A percentile compares a stretch with the other conserved stretches of the same genome.
These are phyloP conservation scores for Rhadinocentrus ornatus DNA, from an alignment of 2,797 vertebrate species.

Conservation along the genomic window DNA sequence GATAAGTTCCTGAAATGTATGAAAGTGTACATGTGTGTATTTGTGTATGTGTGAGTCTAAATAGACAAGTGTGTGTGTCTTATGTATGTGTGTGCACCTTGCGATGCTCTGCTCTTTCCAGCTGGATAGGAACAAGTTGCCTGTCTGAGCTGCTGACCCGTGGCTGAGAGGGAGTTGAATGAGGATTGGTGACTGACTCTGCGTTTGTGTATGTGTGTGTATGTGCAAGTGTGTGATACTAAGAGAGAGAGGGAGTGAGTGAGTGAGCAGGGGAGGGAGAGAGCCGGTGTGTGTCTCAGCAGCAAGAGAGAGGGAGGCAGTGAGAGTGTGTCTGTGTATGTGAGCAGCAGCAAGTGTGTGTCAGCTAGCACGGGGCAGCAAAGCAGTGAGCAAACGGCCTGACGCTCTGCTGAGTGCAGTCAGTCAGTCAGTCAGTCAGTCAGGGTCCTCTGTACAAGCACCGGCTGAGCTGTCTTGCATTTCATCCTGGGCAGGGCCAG, in stretches of 20 bases:
- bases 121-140: slow-evolving; percentile 75
- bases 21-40: slow-evolving; percentile 49
- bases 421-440: slow-evolving; percentile 59
- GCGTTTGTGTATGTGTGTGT: slow-evolving; percentile 51
- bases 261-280: slow-evolving; percentile 54
- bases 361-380: slow-evolving; percentile 73
- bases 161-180: slow-evolving; percentile 82
- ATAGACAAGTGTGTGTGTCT: slow-evolving; percentile 36
- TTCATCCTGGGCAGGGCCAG: slow-evolving; percentile 84
- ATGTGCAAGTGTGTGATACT: slow-evolving; percentile 51
- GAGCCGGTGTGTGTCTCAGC: slow-evolving; percentile 51
- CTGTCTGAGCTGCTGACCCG: slow-evolving; percentile 81
- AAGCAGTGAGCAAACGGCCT: slow-evolving; percentile 77
- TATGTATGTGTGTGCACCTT: slow-evolving; percentile 70
- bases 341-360: slow-evolving; percentile 62
- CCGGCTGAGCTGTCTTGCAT: slow-evolving; percentile 73
- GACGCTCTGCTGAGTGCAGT: slow-evolving; percentile 74
- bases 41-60: slow-evolving; percentile 30
- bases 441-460: slow-evolving; percentile 69
- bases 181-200: slow-evolving; percentile 75
- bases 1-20: slow-evolving; percentile 60
- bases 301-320: slow-evolving; percentile 51
- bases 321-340: slow-evolving; percentile 56
- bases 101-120: slow-evolving; percentile 73
- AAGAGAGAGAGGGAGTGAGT: slow-evolving; percentile 43